These are phyloP conservation scores for Brachypalpus laphriformis DNA, from an alignment of 2,888 invertebrate genomes.

Conservation along the genomic window DNA sequence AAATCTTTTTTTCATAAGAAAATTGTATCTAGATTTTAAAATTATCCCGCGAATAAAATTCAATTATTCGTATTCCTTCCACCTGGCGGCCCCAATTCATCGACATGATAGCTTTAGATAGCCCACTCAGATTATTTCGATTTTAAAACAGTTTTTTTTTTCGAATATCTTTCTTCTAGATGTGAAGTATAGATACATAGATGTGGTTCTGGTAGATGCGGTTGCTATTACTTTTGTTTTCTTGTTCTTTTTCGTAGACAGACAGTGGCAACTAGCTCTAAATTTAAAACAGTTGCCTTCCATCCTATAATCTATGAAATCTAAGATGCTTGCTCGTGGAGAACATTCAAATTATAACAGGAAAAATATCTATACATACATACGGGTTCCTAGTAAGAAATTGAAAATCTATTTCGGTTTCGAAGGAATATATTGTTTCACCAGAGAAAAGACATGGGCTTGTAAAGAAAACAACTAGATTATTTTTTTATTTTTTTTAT, in stretches of 20 bases:
- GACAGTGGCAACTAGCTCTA: slow-evolving; percentile 48
- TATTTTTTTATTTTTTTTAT: neutral
- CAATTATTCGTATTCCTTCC: slow-evolving; percentile 54
- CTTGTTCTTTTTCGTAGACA: slow-evolving; percentile 22
- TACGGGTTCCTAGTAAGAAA: slow-evolving; percentile 23
- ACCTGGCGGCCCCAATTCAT: slow-evolving; percentile 57
- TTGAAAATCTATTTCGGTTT: slow-evolving; percentile 58
- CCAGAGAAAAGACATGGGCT: slow-evolving; percentile 24
- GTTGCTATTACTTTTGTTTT: neutral
- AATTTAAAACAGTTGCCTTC: slow-evolving; percentile 47
- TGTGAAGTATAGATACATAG: neutral
- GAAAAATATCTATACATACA: slow-evolving; percentile 7
- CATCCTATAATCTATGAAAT: slow-evolving; percentile 51
- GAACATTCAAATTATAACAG: slow-evolving; percentile 35
- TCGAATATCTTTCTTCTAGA: slow-evolving; percentile 3
- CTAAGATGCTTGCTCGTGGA: slow-evolving; percentile 40
- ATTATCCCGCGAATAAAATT: slow-evolving; percentile 49
- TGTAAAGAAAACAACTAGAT: slow-evolving; percentile 39
- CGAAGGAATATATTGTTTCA: slow-evolving; percentile 51
- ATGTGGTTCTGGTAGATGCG: neutral
- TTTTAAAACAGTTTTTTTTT: neutral
- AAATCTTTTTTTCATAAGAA: slow-evolving; percentile 7
- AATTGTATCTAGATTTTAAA: slow-evolving; percentile 18
- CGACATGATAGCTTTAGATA: slow-evolving; percentile 38
- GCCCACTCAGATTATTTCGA: slow-evolving; percentile 39